Evolutionary conservation across 2,113 vertebrate species (phyloP).

Genomic region (Dinomys branickii): DNA sequence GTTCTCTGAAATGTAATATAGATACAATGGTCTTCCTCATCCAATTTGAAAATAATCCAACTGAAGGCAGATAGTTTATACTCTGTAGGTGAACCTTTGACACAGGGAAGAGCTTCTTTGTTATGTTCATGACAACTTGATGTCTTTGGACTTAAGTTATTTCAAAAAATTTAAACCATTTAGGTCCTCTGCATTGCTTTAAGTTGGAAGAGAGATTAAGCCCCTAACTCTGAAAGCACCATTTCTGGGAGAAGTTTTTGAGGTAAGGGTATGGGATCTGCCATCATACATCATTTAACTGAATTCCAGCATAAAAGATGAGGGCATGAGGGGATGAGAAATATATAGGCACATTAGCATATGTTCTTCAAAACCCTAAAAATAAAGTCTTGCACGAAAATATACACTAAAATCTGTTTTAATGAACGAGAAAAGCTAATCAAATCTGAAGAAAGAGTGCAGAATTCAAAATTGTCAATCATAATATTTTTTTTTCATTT

Average conservation of each 20-base stretch:
- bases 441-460: background rate
- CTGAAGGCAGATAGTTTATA: background rate
- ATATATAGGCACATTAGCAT: background rate
- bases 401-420: background rate
- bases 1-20: background rate
- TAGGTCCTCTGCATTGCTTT: background rate
- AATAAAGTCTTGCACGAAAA: no score
- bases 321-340: no score
- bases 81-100: background rate
- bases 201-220: background rate
- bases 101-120: background rate
- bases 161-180: background rate
- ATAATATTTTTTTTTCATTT: background rate
- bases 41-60: background rate
- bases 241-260: background rate
- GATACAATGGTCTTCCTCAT: background rate
- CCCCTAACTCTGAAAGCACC: background rate
- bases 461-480: background rate
- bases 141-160: background rate
- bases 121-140: background rate
- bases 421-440: background rate
- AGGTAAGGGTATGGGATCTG: no score
- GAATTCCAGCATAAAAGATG: background rate
- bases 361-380: background rate
- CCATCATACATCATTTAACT: background rate